Evolutionary conservation across 2,797 vertebrate species (phyloP).

Genomic region (Steatocranus sp.): DNA sequence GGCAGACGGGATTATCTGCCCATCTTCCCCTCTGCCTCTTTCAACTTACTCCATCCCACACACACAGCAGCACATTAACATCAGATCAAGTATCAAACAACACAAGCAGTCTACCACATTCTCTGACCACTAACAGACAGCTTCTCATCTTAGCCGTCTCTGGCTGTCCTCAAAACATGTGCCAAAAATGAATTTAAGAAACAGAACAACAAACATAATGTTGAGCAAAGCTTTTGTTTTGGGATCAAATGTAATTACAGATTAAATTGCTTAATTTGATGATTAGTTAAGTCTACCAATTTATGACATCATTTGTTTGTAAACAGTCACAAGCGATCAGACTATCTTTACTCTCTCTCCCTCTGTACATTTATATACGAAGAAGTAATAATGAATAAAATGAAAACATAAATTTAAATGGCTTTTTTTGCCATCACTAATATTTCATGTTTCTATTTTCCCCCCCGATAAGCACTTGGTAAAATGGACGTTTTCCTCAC

Average conservation of each 20-base stretch:
- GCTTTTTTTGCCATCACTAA: conserved; percentile 45
- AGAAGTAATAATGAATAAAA: conserved; percentile 61
- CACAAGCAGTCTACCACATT: conserved; percentile 74
- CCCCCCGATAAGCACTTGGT: conserved; percentile 63
- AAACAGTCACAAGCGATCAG: neutral
- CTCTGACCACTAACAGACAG: conserved; percentile 77
- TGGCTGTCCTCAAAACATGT: conserved; percentile 5
- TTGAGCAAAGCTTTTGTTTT: neutral
- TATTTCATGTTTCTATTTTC: conserved; percentile 64
- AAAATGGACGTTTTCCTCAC: conserved; percentile 83
- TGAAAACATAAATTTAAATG: neutral
- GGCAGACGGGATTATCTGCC: conserved; percentile 85
- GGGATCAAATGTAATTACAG: neutral
- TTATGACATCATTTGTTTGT: neutral
- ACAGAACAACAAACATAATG: neutral
- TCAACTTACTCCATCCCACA: conserved; percentile 65
- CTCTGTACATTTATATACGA: conserved; percentile 20
- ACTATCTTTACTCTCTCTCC: neutral
- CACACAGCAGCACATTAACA: conserved; percentile 80
- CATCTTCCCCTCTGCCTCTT: conserved; percentile 77
- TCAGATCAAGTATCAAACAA: conserved; percentile 83
- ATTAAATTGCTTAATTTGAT: neutral
- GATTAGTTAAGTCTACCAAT: neutral
- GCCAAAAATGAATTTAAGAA: neutral
- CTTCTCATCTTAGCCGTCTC: conserved; percentile 65